Evolutionary conservation across 1,140 invertebrate species (phyloP), one percentile per base, ranked within the genome.

Genomic region (Goniozus legneri): DNA sequence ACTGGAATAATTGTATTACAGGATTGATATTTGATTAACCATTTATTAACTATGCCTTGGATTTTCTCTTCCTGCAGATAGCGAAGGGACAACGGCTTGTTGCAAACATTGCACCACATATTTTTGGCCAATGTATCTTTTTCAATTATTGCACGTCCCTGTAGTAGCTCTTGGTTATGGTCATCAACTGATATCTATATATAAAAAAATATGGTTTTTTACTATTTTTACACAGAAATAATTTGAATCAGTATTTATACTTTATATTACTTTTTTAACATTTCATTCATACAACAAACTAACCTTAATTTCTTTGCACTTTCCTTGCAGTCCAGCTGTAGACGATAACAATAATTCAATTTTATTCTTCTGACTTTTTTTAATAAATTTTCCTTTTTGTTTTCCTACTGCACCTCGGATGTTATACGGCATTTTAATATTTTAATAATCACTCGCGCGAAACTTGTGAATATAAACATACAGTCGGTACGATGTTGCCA

Each of bases 71-170:
- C 2, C 12, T 34, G 30, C 14, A 33, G 14, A 34, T 34, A 7
- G 7, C 42, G 18, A 3, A 44, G 20, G 20, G 42, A 44, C 8
- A 44, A n/a, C 18, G 40, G 24, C n/a, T 7, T 8, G 10, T 42
- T 31, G 32, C 40, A 42, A 7, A 10, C 8, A 32, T 31, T 6
- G 20, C 40, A 42, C 40, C 40, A 42, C 14, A 42, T 15, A 30
- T 42, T 13, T 19, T 42, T 19, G 14, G 42, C 42, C 3, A 44
- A 3, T 24, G 15, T 44, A 7, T 34, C 10, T 8, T 10, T 21
- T 21, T 33, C 32, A 21, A 44, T 34, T n/a, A 44, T 44, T 35
- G 3, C 8, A 7, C 32, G 30, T 2, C 32, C 40, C 19, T 42
- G 13, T 30, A 30, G 27, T 21, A 6, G 24, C 4, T 27, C 10